These are phyloP conservation scores for Nibea albiflora DNA, from an alignment of 2,113 vertebrate genomes.

Conservation along the genomic window DNA sequence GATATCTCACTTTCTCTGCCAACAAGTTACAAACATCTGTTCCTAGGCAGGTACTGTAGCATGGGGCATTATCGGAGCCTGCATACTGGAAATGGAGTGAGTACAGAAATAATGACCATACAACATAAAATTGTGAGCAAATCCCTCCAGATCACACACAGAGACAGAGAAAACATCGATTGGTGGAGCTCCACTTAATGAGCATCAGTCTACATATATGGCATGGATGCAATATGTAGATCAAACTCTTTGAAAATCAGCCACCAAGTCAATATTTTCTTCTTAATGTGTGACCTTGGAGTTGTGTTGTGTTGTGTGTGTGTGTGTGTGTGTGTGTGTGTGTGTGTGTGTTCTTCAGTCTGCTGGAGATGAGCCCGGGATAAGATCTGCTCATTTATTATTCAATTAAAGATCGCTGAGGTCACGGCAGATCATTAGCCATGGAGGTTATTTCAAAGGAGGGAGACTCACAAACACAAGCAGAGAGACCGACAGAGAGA, in stretches of 20 bases:
- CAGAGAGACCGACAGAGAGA: neutral
- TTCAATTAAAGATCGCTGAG: constrained; percentile 75
- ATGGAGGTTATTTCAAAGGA: constrained; percentile 73
- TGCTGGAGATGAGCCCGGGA: constrained; percentile 59
- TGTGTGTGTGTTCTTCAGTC: constrained; percentile 36
- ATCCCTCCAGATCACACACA: neutral
- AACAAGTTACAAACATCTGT: neutral
- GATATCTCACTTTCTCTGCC: too few relatives aligned
- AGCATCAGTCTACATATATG: neutral
- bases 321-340: neutral
- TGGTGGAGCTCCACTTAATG: neutral
- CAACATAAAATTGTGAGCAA: neutral
- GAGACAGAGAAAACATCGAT: constrained; percentile 2
- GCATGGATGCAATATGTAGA: neutral
- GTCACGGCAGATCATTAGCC: constrained; percentile 74
- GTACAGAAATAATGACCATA: neutral
- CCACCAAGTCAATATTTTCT: neutral
- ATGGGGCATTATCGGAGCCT: neutral
- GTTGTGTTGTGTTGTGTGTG: constrained; percentile 1
- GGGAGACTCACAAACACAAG: constrained; percentile 33
- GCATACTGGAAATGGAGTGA: neutral
- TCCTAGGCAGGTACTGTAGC: neutral
- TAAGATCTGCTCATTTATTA: constrained; percentile 81
- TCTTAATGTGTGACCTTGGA: constrained; percentile 58
- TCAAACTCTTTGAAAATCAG: neutral